Evolutionary conservation across 2,113 vertebrate genomes (phyloP).

Genomic region (Clinocottus analis): DNA sequence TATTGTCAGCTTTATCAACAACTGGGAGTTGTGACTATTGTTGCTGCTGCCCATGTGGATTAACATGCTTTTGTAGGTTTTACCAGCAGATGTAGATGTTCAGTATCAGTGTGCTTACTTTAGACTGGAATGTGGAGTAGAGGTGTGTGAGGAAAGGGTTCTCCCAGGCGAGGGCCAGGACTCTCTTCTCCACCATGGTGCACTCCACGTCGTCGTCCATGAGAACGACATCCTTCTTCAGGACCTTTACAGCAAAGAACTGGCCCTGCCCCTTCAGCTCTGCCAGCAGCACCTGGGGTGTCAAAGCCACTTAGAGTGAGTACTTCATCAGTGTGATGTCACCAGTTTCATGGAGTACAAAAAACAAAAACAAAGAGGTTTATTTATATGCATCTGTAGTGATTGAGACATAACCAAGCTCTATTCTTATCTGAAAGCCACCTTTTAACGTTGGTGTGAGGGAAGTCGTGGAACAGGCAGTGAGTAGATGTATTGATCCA

Average conservation of each 20-base stretch:
- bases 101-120: constrained; percentile 81
- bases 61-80: constrained; percentile 16
- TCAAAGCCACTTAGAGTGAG: constrained; percentile 32
- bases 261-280: constrained; percentile 91
- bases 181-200: constrained; percentile 98
- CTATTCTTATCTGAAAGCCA: constrained; percentile 16
- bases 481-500: constrained; percentile 12
- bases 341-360: constrained; percentile 1
- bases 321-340: constrained; percentile 5
- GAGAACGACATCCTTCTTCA: constrained; percentile 97
- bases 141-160: constrained; percentile 97
- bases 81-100: neutral
- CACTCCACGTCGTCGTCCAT: constrained; percentile 98
- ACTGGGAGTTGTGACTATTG: constrained; percentile 59
- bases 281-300: constrained; percentile 90
- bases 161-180: constrained; percentile 94
- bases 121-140: constrained; percentile 95
- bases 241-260: constrained; percentile 94
- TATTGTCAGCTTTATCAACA: constrained; percentile 40
- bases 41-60: constrained; percentile 49
- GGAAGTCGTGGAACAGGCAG: constrained; percentile 11
- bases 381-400: constrained; percentile 9
- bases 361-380: neutral
- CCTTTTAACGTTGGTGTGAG: neutral
- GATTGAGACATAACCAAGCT: constrained; percentile 11